Conservation (phyloP, 1,140 invertebrate genomes). For the Pseudachorutes palmiensis region DNA sequence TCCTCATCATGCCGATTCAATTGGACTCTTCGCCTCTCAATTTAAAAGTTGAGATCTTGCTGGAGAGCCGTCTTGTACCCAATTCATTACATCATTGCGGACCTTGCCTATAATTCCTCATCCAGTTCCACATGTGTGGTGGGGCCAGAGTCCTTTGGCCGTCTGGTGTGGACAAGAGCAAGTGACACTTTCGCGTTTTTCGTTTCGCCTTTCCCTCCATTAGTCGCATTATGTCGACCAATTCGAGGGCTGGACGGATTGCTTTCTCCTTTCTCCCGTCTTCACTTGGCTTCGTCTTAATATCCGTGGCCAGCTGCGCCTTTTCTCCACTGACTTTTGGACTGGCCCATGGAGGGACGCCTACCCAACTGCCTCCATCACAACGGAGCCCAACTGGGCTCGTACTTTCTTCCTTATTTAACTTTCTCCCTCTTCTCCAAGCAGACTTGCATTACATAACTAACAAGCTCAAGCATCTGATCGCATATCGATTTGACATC, state of each 20-base stretch:
- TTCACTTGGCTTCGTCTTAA: slow-evolving; percentile 4
- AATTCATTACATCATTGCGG: slow-evolving; percentile 1
- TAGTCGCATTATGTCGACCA: slow-evolving; percentile 9
- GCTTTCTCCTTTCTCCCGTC: slow-evolving; percentile 1
- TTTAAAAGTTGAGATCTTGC: not conserved
- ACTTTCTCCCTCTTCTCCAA: slow-evolving; percentile 2
- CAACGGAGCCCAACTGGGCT: not conserved
- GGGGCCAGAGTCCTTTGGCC: not conserved
- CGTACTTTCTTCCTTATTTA: slow-evolving; percentile 14
- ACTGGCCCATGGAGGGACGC: no score
- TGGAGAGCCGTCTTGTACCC: not conserved
- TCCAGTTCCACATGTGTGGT: not conserved
- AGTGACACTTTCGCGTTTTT: not conserved
- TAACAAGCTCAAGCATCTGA: slow-evolving; percentile 13
- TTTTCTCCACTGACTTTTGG: not conserved
- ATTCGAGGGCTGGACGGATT: slow-evolving; percentile 6
- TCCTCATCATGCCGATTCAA: not conserved
- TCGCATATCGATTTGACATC: slow-evolving; percentile 8
- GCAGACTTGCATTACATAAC: not conserved
- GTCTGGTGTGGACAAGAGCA: not conserved
- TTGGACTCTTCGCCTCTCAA: not conserved
- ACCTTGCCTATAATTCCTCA: no score
- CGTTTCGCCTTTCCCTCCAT: not conserved
- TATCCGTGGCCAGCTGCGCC: not conserved
- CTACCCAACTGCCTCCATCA: not conserved